These are phyloP conservation scores for Beris chalybata DNA, from an alignment of 2,888 invertebrate species.

Conservation along the genomic window DNA sequence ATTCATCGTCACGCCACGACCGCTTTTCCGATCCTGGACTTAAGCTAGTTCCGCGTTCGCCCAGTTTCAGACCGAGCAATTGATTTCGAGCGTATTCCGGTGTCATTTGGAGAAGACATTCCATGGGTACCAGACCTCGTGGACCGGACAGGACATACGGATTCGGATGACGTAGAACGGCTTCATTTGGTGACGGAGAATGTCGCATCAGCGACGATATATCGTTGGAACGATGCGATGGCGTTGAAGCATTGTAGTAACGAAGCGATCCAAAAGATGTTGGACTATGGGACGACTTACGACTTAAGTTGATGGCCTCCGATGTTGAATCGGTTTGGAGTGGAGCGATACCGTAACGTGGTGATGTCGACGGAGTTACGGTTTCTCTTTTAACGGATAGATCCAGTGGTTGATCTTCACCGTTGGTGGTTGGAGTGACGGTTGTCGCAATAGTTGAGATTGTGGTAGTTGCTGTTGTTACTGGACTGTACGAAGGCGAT, in stretches of 20 bases:
- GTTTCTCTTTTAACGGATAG: slow-evolving; percentile 80
- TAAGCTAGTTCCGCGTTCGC: slow-evolving; percentile 61
- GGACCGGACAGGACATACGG: slow-evolving; percentile 55
- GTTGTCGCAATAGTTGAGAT: slow-evolving; percentile 41
- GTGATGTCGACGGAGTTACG: slow-evolving; percentile 61
- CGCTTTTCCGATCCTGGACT: slow-evolving; percentile 70
- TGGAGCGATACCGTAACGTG: slow-evolving; percentile 63
- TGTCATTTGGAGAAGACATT: slow-evolving; percentile 64
- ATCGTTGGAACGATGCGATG: slow-evolving; percentile 33
- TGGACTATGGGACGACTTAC: slow-evolving; percentile 66
- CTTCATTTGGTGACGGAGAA: slow-evolving; percentile 47
- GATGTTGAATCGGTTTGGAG: slow-evolving; percentile 61
- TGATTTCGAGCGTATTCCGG: slow-evolving; percentile 65
- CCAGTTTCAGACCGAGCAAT: slow-evolving; percentile 61
- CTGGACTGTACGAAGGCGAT: slow-evolving; percentile 40
- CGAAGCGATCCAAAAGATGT: slow-evolving; percentile 61
- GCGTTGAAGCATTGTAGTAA: slow-evolving; percentile 43
- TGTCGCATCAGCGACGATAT: slow-evolving; percentile 39
- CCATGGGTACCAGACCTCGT: slow-evolving; percentile 66
- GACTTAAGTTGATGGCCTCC: slow-evolving; percentile 77
- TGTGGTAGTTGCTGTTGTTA: slow-evolving; percentile 29
- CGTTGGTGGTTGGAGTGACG: slow-evolving; percentile 47
- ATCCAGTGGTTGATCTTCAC: slow-evolving; percentile 82
- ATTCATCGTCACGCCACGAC: slow-evolving; percentile 63
- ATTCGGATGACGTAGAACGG: slow-evolving; percentile 46